phyloP scores from a whole-genome alignment of 2,797 vertebrate species.

The Nyctibius grandis region DNA sequence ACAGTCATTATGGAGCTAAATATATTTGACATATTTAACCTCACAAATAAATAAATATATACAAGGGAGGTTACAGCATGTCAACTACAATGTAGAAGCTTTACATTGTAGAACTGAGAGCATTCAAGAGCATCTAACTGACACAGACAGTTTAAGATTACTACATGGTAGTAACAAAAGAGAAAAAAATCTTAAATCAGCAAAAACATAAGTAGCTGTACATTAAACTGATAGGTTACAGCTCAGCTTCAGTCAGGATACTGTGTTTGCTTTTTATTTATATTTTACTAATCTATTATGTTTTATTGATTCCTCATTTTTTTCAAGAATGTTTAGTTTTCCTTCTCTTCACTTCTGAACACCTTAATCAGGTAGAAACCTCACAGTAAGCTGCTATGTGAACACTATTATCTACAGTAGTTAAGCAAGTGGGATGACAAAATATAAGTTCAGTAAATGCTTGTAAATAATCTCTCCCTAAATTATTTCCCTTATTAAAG shows the following conservation, averaged over 20 bases:
- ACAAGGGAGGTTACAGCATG: constrained; percentile 68
- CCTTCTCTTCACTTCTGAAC: background rate
- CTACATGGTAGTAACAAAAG: constrained; percentile 68
- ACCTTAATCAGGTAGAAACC: constrained; percentile 27
- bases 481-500: background rate
- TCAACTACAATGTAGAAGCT: constrained; percentile 53
- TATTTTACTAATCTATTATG: background rate
- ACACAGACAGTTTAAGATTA: constrained; percentile 47
- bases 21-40: constrained; percentile 70
- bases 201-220: constrained; percentile 44
- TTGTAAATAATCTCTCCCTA: constrained; percentile 22
- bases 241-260: background rate
- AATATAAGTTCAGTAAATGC: constrained; percentile 28
- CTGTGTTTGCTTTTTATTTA: background rate
- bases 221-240: constrained; percentile 18
- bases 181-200: constrained; percentile 31
- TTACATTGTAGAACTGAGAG: constrained; percentile 30
- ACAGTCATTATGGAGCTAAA: constrained; percentile 47
- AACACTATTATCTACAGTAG: constrained; percentile 60
- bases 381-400: constrained; percentile 59
- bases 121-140: constrained; percentile 27
- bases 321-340: constrained; percentile 7
- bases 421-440: constrained; percentile 22
- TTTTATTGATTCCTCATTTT: constrained; percentile 38
- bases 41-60: constrained; percentile 85